Conservation (phyloP, 2,113 vertebrate species). For the Pyrgilauda ruficollis region DNA sequence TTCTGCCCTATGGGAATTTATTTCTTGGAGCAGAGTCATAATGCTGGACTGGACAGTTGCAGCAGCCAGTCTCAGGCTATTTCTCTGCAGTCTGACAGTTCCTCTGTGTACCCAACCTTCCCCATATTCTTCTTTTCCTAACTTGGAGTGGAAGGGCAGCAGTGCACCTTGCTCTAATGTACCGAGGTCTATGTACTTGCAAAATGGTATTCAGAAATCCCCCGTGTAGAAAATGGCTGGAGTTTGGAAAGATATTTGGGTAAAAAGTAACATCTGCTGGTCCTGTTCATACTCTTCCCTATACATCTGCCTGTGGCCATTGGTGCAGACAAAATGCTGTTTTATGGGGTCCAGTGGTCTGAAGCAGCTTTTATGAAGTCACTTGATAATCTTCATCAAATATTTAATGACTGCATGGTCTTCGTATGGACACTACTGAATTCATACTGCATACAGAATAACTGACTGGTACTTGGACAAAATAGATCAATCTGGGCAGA, state of each 20-base stretch:
- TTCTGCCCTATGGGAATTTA: not conserved
- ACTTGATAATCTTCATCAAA: not conserved
- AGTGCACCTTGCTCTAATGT: not conserved
- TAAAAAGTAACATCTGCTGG: not conserved
- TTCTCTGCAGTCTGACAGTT: not conserved
- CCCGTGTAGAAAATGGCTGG: not conserved
- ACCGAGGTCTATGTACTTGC: not conserved
- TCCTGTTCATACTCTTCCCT: not conserved
- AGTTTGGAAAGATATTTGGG: not conserved
- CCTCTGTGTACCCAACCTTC: not conserved
- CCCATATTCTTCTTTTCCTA: not conserved
- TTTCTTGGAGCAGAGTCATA: not conserved
- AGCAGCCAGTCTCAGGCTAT: not conserved
- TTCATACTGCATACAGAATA: not conserved
- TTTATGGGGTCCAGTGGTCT: not conserved
- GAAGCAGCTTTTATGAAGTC: not conserved
- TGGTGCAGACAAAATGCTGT: not conserved
- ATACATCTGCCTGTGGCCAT: not conserved
- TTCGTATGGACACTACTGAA: not conserved
- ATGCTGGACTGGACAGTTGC: not conserved
- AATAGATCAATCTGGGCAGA: not conserved
- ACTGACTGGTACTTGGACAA: not conserved
- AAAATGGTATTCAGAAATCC: not conserved
- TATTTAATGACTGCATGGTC: not conserved
- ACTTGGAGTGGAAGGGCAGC: not conserved